These are phyloP conservation scores for Drosophila leontia DNA, from an alignment of 1,140 invertebrate genomes.

Conservation along the genomic window DNA sequence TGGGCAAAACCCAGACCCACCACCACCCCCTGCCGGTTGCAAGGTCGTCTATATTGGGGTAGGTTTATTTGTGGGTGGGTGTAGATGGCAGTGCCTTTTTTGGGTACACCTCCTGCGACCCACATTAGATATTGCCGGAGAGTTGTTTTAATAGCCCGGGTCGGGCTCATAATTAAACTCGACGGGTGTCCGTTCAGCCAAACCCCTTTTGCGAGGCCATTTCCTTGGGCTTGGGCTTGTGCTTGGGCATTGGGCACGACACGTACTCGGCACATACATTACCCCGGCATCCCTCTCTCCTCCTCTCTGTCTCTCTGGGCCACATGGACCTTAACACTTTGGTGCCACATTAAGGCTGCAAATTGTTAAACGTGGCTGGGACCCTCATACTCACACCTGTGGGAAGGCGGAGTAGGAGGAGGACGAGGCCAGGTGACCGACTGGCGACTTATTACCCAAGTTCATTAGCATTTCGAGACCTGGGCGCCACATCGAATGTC, in stretches of 20 bases:
- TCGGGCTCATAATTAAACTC: slow-evolving; percentile 75
- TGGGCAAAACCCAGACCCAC: slow-evolving; percentile 6
- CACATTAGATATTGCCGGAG: slow-evolving; percentile 68
- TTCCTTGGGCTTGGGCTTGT: slow-evolving; percentile 5
- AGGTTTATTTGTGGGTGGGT: slow-evolving; percentile 9
- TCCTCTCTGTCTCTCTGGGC: slow-evolving; percentile 21
- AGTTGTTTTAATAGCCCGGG: slow-evolving; percentile 78
- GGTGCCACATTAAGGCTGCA: slow-evolving; percentile 78
- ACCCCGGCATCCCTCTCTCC: slow-evolving; percentile 63
- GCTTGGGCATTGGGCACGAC: slow-evolving; percentile 43
- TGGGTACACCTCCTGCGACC: neutral
- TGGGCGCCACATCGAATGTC: slow-evolving; percentile 41
- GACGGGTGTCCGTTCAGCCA: neutral
- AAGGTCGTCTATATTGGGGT: slow-evolving; percentile 22
- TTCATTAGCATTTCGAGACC: slow-evolving; percentile 75
- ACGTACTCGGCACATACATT: slow-evolving; percentile 74
- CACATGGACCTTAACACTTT: slow-evolving; percentile 79
- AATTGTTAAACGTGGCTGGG: slow-evolving; percentile 75
- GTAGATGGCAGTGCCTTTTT: neutral
- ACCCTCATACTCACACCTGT: slow-evolving; percentile 5
- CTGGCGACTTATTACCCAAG: slow-evolving; percentile 66
- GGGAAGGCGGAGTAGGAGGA: neutral
- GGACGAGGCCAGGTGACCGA: neutral
- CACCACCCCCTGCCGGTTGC: neutral
- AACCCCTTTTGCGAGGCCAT: slow-evolving; percentile 10